These are phyloP conservation scores for Cryptotermes secundus DNA, from an alignment of 1,140 invertebrate genomes.

Conservation along the genomic window DNA sequence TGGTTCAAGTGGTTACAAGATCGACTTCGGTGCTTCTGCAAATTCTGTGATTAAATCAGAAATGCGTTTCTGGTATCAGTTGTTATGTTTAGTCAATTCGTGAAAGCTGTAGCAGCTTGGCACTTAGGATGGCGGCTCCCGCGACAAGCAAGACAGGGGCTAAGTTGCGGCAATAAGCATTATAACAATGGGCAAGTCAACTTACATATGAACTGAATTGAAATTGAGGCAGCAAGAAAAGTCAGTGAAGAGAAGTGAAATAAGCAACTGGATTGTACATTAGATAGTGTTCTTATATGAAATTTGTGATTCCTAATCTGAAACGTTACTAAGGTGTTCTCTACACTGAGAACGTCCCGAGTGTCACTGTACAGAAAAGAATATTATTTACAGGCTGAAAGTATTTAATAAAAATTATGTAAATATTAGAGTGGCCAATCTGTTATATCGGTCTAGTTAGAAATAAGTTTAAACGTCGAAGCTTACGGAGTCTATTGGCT, in stretches of 20 bases:
- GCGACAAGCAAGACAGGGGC: too few species aligned
- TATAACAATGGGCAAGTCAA: too few species aligned
- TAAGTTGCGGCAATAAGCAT: too few species aligned
- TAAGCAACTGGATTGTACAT: neutral
- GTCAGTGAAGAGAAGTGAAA: neutral
- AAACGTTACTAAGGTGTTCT: neutral
- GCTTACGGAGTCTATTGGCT: too few species aligned
- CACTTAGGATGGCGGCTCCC: too few species aligned
- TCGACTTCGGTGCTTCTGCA: neutral
- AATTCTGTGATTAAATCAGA: neutral
- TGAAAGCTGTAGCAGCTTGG: too few species aligned
- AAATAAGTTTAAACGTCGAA: too few species aligned
- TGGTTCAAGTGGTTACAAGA: neutral
- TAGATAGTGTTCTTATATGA: neutral
- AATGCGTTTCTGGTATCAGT: neutral
- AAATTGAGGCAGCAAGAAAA: neutral
- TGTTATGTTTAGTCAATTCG: too few species aligned
- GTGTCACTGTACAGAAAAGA: neutral
- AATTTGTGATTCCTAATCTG: neutral
- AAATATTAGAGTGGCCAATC: too few species aligned
- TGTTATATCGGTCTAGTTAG: too few species aligned
- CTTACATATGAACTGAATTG: neutral
- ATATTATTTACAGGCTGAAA: too few species aligned
- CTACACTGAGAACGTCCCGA: neutral
- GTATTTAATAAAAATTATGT: too few species aligned